A percentile compares a stretch with the other conserved stretches of the same genome.
Evolutionary conservation across 2,113 vertebrate genomes (phyloP).

Genomic region (Macquaria ambigua): DNA sequence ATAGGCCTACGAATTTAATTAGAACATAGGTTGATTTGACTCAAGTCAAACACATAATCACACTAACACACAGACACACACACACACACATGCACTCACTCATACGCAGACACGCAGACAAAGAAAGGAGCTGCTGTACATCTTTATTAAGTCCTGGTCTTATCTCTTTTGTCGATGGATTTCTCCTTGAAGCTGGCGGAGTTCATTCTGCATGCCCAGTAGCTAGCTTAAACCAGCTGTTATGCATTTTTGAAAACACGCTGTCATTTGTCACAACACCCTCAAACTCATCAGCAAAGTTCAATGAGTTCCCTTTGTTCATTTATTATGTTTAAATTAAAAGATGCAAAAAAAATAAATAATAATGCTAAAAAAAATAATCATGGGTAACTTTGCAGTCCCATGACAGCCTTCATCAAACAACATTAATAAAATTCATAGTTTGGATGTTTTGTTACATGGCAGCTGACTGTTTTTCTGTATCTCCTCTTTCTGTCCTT

Average conservation of each 20-base stretch:
- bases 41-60: conserved; percentile 65
- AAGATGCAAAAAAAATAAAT: not conserved
- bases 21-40: conserved; percentile 79
- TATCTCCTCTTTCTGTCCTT: conserved; percentile 35
- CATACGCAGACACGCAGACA: conserved; percentile 23
- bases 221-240: conserved; percentile 46
- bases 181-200: conserved; percentile 52
- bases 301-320: conserved; percentile 13
- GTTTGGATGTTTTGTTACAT: not conserved
- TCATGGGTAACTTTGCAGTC: not conserved
- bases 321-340: conserved; percentile 7
- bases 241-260: conserved; percentile 36
- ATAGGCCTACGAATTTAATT: conserved; percentile 78
- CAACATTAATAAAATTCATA: not conserved
- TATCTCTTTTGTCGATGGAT: conserved; percentile 71
- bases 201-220: conserved; percentile 34
- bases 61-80: conserved; percentile 7
- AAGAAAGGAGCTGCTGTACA: conserved; percentile 50
- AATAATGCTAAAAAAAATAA: not conserved
- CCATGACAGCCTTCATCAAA: conserved; percentile 8
- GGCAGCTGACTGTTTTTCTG: conserved; percentile 12
- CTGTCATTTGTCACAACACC: conserved; percentile 46
- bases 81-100: conserved; percentile 1
- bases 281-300: conserved; percentile 36
- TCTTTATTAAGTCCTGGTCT: conserved; percentile 63